phyloP scores from a whole-genome alignment of 2,888 invertebrate genomes.

The Mythimna impura region DNA sequence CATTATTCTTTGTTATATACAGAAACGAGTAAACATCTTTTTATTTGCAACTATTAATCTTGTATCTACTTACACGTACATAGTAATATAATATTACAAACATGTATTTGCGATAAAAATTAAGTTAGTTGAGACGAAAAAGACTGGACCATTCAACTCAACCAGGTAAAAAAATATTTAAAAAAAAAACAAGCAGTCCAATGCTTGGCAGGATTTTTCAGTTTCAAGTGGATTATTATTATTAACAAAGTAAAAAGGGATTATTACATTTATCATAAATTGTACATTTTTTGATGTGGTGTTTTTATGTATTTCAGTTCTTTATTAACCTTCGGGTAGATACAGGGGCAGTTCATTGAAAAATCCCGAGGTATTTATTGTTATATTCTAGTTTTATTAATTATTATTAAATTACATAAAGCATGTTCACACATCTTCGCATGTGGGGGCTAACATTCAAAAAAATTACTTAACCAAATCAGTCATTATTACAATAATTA shows the following conservation, averaged over 20 bases:
- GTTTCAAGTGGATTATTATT: background rate
- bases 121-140: slow-evolving; percentile 11
- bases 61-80: slow-evolving; percentile 48
- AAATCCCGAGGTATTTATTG: slow-evolving; percentile 54
- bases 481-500: slow-evolving; percentile 78
- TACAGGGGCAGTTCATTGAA: slow-evolving; percentile 41
- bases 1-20: slow-evolving; percentile 48
- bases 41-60: slow-evolving; percentile 23
- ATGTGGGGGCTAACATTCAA: slow-evolving; percentile 62
- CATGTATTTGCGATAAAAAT: slow-evolving; percentile 20
- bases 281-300: slow-evolving; percentile 18
- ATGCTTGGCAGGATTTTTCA: slow-evolving; percentile 38
- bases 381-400: slow-evolving; percentile 63
- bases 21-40: slow-evolving; percentile 22
- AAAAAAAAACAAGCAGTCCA: slow-evolving; percentile 15
- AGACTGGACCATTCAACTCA: slow-evolving; percentile 8
- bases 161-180: slow-evolving; percentile 13
- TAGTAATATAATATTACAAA: slow-evolving; percentile 39
- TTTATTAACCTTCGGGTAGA: slow-evolving; percentile 37
- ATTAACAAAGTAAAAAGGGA: slow-evolving; percentile 6
- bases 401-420: slow-evolving; percentile 60
- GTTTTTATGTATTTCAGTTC: slow-evolving; percentile 17
- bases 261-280: slow-evolving; percentile 22
- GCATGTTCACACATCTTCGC: slow-evolving; percentile 50
- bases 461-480: slow-evolving; percentile 82